Percentiles rank a stretch among this genome's conserved stretches.
phyloP scores from a whole-genome alignment of 2,888 invertebrate genomes.

The Trichogramma dendrolimi region DNA sequence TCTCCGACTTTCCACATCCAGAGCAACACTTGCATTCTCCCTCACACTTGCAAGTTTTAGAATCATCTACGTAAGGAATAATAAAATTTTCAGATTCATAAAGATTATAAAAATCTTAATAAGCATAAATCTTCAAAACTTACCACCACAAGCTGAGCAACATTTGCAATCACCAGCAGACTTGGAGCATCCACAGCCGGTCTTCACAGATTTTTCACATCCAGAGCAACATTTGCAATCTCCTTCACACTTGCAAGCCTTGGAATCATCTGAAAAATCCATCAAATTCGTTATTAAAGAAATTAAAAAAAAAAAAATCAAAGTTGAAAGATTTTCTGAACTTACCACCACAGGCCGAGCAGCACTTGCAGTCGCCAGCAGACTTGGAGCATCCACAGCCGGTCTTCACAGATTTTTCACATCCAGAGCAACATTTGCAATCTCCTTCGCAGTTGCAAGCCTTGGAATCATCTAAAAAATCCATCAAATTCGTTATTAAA shows the following conservation, averaged over 20 bases:
- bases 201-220: background rate
- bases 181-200: background rate
- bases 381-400: background rate
- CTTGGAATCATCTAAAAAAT: background rate
- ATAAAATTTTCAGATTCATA: background rate
- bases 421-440: background rate
- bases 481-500: background rate
- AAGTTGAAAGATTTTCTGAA: background rate
- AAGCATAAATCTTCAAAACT: background rate
- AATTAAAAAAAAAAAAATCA: background rate
- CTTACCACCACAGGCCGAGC: conserved; percentile 9
- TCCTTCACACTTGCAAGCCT: background rate
- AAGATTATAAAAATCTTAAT: background rate
- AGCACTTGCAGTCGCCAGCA: conserved; percentile 8
- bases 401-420: background rate
- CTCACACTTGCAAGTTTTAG: conserved; percentile 8
- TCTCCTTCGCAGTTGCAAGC: background rate
- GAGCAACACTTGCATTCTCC: background rate
- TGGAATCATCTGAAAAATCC: too few relatives aligned
- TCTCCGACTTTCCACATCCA: background rate
- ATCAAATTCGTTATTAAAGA: background rate
- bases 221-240: background rate
- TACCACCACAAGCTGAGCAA: conserved; percentile 12
- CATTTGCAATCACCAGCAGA: conserved; percentile 4
- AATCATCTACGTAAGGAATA: conserved; percentile 6